Percentiles rank a stretch among this genome's conserved stretches.
Conservation (phyloP, 2,797 vertebrate genomes). For the Aphelocoma californica region DNA sequence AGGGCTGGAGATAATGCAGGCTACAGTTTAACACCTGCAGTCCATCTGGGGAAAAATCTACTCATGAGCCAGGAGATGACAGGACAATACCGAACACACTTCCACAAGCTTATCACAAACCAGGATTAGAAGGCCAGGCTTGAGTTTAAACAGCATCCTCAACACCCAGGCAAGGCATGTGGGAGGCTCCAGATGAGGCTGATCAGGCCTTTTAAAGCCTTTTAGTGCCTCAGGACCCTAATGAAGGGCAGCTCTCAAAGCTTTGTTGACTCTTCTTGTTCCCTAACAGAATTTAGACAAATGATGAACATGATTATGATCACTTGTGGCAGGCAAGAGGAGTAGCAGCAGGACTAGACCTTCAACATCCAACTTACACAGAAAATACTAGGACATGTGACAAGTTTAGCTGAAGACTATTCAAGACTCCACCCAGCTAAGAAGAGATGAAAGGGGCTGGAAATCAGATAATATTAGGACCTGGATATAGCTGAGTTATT, state of each 20-base stretch:
- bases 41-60: neutral
- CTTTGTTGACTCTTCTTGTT: neutral
- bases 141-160: neutral
- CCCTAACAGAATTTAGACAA: neutral
- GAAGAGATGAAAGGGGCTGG: neutral
- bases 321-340: neutral
- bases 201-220: neutral
- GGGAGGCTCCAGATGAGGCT: neutral
- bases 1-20: neutral
- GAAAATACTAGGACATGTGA: neutral
- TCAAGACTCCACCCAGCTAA: neutral
- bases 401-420: neutral
- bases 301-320: accelerated
- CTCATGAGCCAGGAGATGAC: accelerated
- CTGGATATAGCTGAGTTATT: neutral
- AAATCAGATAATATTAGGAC: neutral
- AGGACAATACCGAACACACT: accelerated
- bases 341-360: neutral
- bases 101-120: neutral
- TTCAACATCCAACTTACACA: neutral
- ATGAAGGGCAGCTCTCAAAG: neutral
- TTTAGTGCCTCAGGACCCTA: neutral
- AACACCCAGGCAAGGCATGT: neutral
- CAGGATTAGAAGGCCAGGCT: accelerated
- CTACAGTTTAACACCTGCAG: neutral